Conservation (phyloP, 2,113 vertebrate genomes). For the Gavialis gangeticus region DNA sequence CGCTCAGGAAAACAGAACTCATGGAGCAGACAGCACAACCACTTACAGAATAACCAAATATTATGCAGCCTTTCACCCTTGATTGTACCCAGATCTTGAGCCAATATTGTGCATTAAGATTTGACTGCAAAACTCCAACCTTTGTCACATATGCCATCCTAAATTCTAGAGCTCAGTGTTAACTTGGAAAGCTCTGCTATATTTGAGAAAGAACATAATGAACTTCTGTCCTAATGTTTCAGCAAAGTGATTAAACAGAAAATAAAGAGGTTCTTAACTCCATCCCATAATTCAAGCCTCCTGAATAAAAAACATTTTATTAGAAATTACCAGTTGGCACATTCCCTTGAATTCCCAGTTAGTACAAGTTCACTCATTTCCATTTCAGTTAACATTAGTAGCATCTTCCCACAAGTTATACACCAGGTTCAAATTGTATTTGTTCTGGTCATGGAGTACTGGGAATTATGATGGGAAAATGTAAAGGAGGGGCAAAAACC, state of each 20-base stretch:
- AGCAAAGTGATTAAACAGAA: neutral
- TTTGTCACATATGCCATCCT: neutral
- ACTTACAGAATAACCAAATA: neutral
- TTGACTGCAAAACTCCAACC: neutral
- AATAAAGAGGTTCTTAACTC: neutral
- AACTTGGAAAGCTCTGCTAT: neutral
- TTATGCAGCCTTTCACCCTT: neutral
- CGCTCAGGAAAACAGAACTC: constrained; percentile 86
- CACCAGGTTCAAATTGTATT: neutral
- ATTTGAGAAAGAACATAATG: neutral
- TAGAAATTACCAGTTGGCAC: neutral
- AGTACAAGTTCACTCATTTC: neutral
- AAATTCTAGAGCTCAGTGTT: neutral
- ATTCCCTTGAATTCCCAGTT: neutral
- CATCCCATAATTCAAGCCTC: neutral
- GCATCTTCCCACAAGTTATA: neutral
- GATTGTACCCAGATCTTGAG: neutral
- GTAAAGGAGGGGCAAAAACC: neutral
- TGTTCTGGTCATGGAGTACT: neutral
- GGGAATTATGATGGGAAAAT: neutral
- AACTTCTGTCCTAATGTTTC: neutral
- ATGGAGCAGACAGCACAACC: neutral
- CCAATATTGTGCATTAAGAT: neutral
- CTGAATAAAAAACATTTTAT: neutral
- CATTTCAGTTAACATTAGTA: neutral